Evolutionary conservation across 64 coral and sea anemone genomes (phyloP).

Genomic region (Pachyseris speciosa): DNA sequence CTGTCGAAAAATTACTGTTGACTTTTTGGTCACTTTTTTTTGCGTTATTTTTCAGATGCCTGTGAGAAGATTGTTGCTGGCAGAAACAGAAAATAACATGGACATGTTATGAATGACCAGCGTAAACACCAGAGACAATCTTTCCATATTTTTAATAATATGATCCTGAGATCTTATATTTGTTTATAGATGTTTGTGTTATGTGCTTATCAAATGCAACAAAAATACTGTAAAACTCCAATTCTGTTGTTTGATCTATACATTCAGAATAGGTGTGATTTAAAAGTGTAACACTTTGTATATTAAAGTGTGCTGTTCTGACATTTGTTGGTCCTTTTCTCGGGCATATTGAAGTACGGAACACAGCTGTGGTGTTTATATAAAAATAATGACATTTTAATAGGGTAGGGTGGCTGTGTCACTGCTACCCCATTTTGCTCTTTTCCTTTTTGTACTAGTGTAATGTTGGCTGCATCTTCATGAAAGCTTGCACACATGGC

Average conservation of each 20-base stretch:
- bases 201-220: not conserved
- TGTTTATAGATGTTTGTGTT: not conserved
- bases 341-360: no score
- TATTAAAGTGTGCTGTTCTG: not conserved
- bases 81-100: not conserved
- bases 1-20: no score
- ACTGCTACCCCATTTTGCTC: no score
- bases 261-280: not conserved
- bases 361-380: no score
- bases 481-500: no score
- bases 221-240: not conserved
- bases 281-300: not conserved
- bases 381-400: no score
- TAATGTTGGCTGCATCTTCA: no score
- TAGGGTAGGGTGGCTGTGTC: no score
- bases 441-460: no score
- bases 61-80: not conserved
- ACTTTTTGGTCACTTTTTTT: not conserved
- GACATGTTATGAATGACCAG: not conserved
- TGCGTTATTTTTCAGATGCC: not conserved
- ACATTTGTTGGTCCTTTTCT: not conserved
- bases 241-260: not conserved
- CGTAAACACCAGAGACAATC: not conserved
- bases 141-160: not conserved
- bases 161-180: not conserved